Evolutionary conservation across 2,113 vertebrate species (phyloP).

Genomic region (Amazona vittata): DNA sequence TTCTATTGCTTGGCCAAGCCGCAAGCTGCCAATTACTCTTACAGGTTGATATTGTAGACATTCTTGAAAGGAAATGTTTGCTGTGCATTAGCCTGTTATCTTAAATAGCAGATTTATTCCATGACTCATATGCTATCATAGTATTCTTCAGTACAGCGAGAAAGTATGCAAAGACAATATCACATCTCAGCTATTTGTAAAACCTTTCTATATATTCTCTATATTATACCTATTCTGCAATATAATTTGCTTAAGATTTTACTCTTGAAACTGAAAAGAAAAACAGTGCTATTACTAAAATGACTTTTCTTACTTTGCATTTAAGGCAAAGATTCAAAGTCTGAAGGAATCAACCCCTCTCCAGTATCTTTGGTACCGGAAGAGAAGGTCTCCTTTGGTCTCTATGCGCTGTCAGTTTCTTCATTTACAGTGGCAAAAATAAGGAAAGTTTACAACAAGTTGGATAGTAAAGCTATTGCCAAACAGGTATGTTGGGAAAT

Average conservation of each 20-base stretch:
- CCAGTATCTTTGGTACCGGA: slow-evolving; percentile 90
- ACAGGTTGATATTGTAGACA: neutral
- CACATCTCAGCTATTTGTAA: neutral
- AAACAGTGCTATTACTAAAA: neutral
- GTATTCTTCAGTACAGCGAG: neutral
- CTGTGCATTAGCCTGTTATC: neutral
- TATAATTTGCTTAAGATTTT: neutral
- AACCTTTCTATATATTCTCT: neutral
- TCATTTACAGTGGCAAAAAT: slow-evolving; percentile 95
- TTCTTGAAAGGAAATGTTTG: neutral
- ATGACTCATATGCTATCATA: accelerated
- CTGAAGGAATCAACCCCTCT: slow-evolving; percentile 80
- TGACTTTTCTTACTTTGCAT: neutral
- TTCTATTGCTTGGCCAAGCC: neutral
- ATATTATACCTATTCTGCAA: neutral
- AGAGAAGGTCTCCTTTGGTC: slow-evolving; percentile 96
- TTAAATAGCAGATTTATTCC: neutral
- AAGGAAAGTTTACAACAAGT: slow-evolving; percentile 95
- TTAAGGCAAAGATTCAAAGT: slow-evolving; percentile 93
- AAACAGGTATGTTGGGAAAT: slow-evolving; percentile 85
- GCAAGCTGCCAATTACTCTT: neutral
- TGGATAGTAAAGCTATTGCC: slow-evolving; percentile 97
- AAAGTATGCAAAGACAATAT: neutral
- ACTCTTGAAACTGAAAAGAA: neutral
- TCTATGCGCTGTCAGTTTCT: slow-evolving; percentile 90